Percentiles rank a stretch among this genome's conserved stretches.
Evolutionary conservation across 2,113 vertebrate genomes (phyloP).

Genomic region (Nothocercus nigrocapillus): DNA sequence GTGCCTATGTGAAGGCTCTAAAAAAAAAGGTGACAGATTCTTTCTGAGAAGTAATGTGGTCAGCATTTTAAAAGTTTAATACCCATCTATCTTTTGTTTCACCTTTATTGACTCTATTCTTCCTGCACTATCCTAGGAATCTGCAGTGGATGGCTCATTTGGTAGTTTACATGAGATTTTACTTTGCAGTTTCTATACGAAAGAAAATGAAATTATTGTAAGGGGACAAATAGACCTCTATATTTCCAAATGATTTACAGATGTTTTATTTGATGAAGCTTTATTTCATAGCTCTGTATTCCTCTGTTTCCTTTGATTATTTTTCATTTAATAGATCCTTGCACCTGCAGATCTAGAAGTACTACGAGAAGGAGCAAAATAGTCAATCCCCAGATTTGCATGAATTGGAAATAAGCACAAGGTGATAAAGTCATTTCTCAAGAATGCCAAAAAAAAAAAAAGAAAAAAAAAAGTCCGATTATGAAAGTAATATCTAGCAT

Average conservation of each 20-base stretch:
- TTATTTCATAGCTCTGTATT: not conserved
- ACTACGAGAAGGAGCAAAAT: not conserved
- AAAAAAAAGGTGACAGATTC: accelerated
- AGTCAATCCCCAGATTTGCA: not conserved
- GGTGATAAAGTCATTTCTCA: not conserved
- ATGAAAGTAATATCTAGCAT: not conserved
- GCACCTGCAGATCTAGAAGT: conserved; percentile 10
- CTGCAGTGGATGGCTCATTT: not conserved
- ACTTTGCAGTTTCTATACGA: not conserved
- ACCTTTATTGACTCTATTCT: not conserved
- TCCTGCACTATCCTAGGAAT: not conserved
- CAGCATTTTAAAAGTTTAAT: not conserved
- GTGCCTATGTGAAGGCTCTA: not conserved
- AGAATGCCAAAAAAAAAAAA: not conserved
- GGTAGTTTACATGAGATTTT: not conserved
- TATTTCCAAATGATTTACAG: not conserved
- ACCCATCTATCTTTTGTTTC: not conserved
- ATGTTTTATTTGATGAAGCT: not conserved
- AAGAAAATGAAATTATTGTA: not conserved
- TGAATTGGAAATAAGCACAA: not conserved
- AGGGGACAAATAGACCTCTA: not conserved
- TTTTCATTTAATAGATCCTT: not conserved
- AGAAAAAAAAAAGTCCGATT: not conserved
- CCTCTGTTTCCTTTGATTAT: not conserved
- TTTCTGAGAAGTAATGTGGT: not conserved